Evolutionary conservation across 1,140 invertebrate genomes (phyloP), one percentile per base, ranked within the genome.

Genomic region (Lordiphosa clarofinis): DNA sequence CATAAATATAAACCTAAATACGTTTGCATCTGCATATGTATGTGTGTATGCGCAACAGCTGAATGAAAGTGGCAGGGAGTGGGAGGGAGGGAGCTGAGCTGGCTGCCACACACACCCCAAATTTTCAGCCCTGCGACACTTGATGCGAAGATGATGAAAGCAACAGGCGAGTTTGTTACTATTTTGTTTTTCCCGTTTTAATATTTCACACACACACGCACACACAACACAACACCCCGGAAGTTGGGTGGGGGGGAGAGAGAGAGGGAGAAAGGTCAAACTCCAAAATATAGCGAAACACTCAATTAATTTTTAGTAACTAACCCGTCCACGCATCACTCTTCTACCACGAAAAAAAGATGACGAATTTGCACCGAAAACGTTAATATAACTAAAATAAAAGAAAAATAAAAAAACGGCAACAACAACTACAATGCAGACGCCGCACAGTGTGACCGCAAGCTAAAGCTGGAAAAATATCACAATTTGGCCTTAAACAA

Each of bases 31-130:
- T 12, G 47, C 8, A 31, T 37, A 8, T 7, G 15, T 19, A 10
- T 31, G 44, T 33, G 57, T 33, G 56, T 54, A 74, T 44, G 59
- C 55, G 76, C 66, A 67, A 81, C 76, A 81, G 68, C 64, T 78
- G 74, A 78, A 81, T 56, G 75, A 72, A 47, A 56, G 19, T 36
- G 63, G 54, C 42, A 38, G 13, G 46, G 37, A 38, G 21, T 11
- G 47, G 13, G 15, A 21, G 40, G 13, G 35, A 21, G 28, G 44
- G 33, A 46, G 55, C 56, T 37, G 47, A 28, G 24, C 24, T 28
- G 24, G 24, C 24, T 28, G 24, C 24, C 55, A 73, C 65, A 67
- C 50, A 73, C 71, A 81, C 75, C 70, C 75, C 56, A 67, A 73
- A 21, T 35, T 73, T 75, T 53, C 58, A 63, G 43, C 52, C 43